Base-by-base conservation (phyloP, 2,888 invertebrate genomes). In the Sturmia bella region DNA sequence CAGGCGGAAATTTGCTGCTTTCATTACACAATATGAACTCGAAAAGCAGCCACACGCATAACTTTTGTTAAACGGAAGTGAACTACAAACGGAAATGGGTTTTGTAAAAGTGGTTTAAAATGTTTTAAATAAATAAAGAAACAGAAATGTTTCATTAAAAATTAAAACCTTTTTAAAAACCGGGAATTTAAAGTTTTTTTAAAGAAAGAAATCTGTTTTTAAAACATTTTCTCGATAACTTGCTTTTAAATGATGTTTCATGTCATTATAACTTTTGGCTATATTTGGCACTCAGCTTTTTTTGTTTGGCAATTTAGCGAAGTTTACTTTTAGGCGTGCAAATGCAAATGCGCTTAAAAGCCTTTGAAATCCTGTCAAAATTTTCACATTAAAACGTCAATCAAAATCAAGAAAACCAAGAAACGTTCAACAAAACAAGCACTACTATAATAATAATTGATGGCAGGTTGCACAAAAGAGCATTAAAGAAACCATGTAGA, bases 361-460 rank as follows among this genome's bases (percentile, higher is more conserved):
- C 12, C 56, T 43, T 70, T 63, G 19, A 74, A 74, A 63, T 59
- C 43, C 19, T 82, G 78, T 66, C 82, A 82, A 74, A 74, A 78
- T 52, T 78, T 74, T 69, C 64, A 74, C 82, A 78, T 78, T 78
- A 74, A 82, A 78, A 69, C 54, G 82, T 74, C 82, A 78, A 78
- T 78, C 82, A 78, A 78, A 78, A 43, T 52, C 24, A 32, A 17
- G 13, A 43, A 45, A 21, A 27, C 27, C 7, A 32, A 7, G 1
- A 32, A 32, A n/a, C 13, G 45, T 32, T 12, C 37, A 63, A 56
- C 9, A 17, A 52, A 17, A 52, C 19, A 66, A 66, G 13, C 24
- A 52, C 41, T 66, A 11, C 13, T 24, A 13, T 6, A 32, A 32
- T 9, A 32, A 32, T 0, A 50, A 52, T 72, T 61, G 61, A 27